Conservation (phyloP, 2,888 invertebrate genomes). For the Sarcophaga caerulescens region DNA sequence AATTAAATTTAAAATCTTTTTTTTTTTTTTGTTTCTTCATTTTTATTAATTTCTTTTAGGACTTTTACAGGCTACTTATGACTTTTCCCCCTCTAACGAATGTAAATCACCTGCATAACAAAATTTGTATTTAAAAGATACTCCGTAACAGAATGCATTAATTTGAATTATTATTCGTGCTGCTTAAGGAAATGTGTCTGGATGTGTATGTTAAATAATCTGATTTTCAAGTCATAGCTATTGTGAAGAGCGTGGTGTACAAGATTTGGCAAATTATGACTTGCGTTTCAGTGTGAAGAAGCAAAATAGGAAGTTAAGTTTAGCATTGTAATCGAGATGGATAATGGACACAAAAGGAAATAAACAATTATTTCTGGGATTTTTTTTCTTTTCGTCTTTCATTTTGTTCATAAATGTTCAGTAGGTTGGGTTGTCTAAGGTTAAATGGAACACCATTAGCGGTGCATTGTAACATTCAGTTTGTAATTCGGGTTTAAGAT, state of each 20-base stretch:
- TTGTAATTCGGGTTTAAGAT: too few relatives aligned
- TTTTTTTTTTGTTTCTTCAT: neutral
- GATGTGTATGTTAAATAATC: too few relatives aligned
- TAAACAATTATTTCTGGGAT: neutral
- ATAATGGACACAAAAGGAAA: neutral
- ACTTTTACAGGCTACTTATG: neutral
- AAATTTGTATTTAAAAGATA: neutral
- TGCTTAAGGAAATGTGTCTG: too few relatives aligned
- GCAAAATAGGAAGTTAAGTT: neutral
- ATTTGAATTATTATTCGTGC: too few relatives aligned
- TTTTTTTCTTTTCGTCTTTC: neutral
- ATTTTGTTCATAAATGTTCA: too few relatives aligned
- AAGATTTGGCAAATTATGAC: neutral
- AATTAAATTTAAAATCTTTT: slow-evolving; percentile 46
- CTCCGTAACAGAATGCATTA: neutral
- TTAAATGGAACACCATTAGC: too few relatives aligned
- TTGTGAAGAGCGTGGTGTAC: neutral
- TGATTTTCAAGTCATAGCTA: neutral
- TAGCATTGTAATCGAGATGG: neutral
- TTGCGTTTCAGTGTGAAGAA: neutral
- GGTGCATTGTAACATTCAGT: too few relatives aligned
- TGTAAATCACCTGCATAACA: slow-evolving; percentile 47
- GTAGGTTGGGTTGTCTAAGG: too few relatives aligned
- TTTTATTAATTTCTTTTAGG: neutral
- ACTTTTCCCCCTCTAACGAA: neutral